These are phyloP conservation scores for Euphydryas editha DNA, from an alignment of 2,888 invertebrate species.

Conservation along the genomic window DNA sequence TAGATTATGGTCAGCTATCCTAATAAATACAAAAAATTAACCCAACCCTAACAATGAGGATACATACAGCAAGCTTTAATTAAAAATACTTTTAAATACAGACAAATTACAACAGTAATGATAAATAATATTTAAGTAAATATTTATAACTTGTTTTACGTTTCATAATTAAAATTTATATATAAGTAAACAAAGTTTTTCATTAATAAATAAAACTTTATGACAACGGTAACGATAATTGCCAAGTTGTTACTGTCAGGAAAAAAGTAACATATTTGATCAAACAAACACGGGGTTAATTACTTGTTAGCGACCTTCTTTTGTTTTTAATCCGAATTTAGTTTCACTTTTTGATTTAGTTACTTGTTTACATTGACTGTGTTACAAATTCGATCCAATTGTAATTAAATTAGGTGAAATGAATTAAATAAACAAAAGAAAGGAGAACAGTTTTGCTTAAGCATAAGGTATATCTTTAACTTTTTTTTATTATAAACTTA, in stretches of 20 bases:
- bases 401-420: neutral
- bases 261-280: neutral
- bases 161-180: too few species aligned
- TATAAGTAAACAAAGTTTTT: too few species aligned
- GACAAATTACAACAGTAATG: too few species aligned
- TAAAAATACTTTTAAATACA: too few species aligned
- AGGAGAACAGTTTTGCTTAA: neutral
- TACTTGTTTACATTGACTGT: constrained; percentile 4
- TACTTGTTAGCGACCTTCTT: constrained; percentile 19
- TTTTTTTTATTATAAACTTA: neutral
- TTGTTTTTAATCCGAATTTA: constrained; percentile 6
- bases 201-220: constrained; percentile 7
- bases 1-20: too few species aligned
- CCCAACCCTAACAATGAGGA: too few species aligned
- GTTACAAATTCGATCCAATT: neutral
- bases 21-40: too few species aligned
- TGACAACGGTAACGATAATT: neutral
- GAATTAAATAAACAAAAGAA: neutral
- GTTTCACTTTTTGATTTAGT: constrained; percentile 9
- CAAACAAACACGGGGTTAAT: constrained; percentile 13
- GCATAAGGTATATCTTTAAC: neutral
- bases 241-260: neutral
- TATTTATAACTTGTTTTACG: too few species aligned
- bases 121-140: too few species aligned
- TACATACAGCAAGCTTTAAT: too few species aligned